Conservation (phyloP, 1,140 invertebrate species). For the Lucilia sericata region DNA sequence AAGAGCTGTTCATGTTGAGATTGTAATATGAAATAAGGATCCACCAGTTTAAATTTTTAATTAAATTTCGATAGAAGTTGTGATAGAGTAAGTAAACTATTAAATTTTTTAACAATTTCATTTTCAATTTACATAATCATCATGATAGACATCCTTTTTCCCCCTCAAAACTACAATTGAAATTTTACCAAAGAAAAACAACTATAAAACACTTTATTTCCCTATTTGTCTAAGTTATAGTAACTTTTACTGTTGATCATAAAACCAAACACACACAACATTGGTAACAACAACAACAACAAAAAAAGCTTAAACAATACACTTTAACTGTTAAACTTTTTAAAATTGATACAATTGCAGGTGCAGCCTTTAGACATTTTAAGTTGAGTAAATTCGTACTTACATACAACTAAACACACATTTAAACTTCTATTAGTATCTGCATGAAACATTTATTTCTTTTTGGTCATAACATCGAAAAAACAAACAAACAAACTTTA, state of each 20-base stretch:
- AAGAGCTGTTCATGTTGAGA: too few species aligned
- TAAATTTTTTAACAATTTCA: background rate
- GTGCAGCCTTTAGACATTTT: constrained; percentile 41
- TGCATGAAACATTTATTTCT: background rate
- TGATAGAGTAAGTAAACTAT: too few species aligned
- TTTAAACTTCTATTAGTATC: background rate
- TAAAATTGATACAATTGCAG: constrained; percentile 38
- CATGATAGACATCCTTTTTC: background rate
- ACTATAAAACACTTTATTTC: constrained; percentile 33
- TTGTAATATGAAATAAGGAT: too few species aligned
- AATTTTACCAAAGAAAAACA: background rate
- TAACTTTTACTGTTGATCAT: constrained; percentile 34
- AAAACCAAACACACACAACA: background rate
- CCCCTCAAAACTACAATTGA: too few species aligned
- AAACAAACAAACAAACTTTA: background rate
- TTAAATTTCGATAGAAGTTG: too few species aligned
- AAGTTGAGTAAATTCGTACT: background rate
- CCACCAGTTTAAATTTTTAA: too few species aligned
- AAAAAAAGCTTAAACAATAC: constrained; percentile 17
- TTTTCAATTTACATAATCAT: background rate
- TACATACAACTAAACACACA: too few species aligned
- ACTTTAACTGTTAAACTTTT: constrained; percentile 38
- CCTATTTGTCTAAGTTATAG: constrained; percentile 36
- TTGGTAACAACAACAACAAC: background rate
- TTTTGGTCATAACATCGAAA: constrained; percentile 15